phyloP scores from a whole-genome alignment of 1,140 invertebrate species.

The Chironomus striatipennis region DNA sequence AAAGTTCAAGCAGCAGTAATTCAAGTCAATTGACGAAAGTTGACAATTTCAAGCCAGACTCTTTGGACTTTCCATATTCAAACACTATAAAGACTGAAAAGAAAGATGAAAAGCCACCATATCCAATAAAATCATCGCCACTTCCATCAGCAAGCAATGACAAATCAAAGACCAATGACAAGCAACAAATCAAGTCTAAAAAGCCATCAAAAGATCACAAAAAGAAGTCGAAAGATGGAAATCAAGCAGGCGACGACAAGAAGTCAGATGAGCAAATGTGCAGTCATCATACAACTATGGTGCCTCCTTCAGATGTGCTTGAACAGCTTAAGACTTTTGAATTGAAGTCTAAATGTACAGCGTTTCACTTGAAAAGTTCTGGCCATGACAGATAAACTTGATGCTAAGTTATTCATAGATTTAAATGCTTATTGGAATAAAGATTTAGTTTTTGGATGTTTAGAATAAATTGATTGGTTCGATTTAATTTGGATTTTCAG shows the following conservation, averaged over 20 bases:
- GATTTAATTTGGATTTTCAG: too few relatives aligned
- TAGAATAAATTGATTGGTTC: too few relatives aligned
- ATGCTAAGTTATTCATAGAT: too few relatives aligned
- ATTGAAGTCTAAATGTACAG: neutral
- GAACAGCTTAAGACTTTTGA: neutral
- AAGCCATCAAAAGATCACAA: neutral
- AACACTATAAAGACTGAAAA: too few relatives aligned
- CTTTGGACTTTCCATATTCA: too few relatives aligned
- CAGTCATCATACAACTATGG: neutral
- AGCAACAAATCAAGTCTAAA: neutral
- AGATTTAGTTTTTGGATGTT: too few relatives aligned
- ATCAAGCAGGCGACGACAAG: neutral
- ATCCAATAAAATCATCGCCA: neutral
- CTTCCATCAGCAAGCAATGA: neutral
- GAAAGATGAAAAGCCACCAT: too few relatives aligned
- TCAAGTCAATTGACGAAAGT: too few relatives aligned
- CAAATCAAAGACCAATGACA: neutral
- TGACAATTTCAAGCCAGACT: too few relatives aligned
- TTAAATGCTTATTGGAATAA: too few relatives aligned
- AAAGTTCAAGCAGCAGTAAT: too few relatives aligned
- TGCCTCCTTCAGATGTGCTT: neutral
- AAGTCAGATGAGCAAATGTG: neutral
- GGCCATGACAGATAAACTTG: neutral
- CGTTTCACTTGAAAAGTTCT: neutral
- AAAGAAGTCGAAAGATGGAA: neutral